phyloP scores from a whole-genome alignment of 2,888 invertebrate species.

The Phania funesta region DNA sequence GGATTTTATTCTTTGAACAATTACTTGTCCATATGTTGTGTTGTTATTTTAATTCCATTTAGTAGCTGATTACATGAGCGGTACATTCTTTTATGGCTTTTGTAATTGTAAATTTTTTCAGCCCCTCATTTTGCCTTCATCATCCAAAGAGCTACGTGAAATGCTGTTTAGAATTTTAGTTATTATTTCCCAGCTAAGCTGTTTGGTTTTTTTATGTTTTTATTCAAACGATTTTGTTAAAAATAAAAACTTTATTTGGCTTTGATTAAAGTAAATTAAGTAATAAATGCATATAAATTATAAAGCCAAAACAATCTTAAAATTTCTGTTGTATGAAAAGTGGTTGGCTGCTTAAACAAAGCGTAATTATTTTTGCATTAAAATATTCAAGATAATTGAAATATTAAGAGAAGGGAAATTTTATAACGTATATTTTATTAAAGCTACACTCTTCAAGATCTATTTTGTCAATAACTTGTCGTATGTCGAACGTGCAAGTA shows the following conservation, averaged over 20 bases:
- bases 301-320: neutral
- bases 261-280: neutral
- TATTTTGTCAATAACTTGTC: too few species aligned
- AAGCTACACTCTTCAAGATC: too few species aligned
- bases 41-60: constrained; percentile 62
- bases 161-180: constrained; percentile 1
- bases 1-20: constrained; percentile 40
- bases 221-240: too few species aligned
- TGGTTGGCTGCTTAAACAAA: neutral
- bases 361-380: neutral
- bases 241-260: too few species aligned
- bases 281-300: neutral
- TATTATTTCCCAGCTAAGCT: too few species aligned
- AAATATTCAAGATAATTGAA: too few species aligned
- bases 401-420: too few species aligned
- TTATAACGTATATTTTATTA: too few species aligned
- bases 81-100: constrained; percentile 60
- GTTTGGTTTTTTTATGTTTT: too few species aligned
- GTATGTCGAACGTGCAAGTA: too few species aligned
- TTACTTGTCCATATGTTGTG: constrained; percentile 56
- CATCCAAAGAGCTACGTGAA: neutral
- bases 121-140: neutral
- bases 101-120: constrained; percentile 23
- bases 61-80: constrained; percentile 61
- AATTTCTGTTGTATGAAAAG: constrained; percentile 9